Conservation (phyloP, 2,113 vertebrate genomes). For the Globicephala melas region DNA sequence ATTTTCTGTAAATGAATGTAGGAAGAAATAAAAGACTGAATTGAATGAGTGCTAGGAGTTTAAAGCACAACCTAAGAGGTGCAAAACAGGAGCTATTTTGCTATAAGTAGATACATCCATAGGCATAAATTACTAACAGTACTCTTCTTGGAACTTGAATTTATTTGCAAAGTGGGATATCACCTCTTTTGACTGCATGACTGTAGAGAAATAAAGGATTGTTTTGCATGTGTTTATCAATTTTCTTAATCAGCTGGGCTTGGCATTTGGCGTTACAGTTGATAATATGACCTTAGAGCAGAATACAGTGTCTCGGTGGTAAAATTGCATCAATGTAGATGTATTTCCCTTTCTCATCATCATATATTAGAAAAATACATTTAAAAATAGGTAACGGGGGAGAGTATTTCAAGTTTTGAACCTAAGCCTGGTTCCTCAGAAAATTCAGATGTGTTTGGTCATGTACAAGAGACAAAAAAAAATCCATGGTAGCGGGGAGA, state of each 20-base stretch:
- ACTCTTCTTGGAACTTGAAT: not conserved
- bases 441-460: not conserved
- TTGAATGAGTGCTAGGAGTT: not conserved
- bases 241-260: not conserved
- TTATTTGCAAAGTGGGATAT: not conserved
- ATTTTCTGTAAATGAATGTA: not conserved
- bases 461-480: not conserved
- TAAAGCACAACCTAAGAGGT: not conserved
- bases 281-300: not conserved
- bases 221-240: not conserved
- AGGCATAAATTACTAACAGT: not conserved
- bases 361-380: not conserved
- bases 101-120: not conserved
- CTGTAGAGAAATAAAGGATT: not conserved
- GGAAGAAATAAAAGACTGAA: not conserved
- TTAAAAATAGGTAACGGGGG: not conserved
- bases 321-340: not conserved
- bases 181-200: not conserved
- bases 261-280: not conserved
- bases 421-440: not conserved
- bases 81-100: not conserved
- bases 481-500: not conserved
- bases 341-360: not conserved
- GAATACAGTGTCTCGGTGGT: not conserved
- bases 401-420: not conserved